A percentile compares a stretch with the other conserved stretches of the same genome.
Conservation (phyloP, 2,797 vertebrate species). For the Erpetoichthys calabaricus region DNA sequence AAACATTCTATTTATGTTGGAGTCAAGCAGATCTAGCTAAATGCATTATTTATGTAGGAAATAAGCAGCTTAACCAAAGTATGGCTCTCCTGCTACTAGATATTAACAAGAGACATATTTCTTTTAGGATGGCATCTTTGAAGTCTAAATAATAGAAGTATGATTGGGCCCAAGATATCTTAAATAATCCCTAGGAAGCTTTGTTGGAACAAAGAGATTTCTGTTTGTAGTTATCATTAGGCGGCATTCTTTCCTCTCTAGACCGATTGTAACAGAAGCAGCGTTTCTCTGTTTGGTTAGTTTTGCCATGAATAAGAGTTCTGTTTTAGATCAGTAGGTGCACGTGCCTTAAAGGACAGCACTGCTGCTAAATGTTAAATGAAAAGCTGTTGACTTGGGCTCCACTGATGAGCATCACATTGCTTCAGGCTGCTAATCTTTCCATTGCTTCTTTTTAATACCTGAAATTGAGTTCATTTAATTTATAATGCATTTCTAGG, state of each 20-base stretch:
- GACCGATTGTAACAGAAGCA: conserved; percentile 48
- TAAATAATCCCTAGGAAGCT: conserved; percentile 36
- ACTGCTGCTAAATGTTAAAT: conserved; percentile 44
- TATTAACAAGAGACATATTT: conserved; percentile 55
- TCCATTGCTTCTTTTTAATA: conserved; percentile 33
- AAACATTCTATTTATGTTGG: conserved; percentile 47
- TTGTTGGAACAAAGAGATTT: conserved; percentile 43
- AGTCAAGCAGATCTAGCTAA: conserved; percentile 52
- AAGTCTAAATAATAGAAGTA: conserved; percentile 55
- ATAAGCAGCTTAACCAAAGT: conserved; percentile 56
- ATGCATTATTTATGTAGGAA: conserved; percentile 59
- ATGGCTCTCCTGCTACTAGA: conserved; percentile 34
- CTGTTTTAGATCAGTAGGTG: conserved; percentile 53
- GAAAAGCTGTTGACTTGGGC: conserved; percentile 32
- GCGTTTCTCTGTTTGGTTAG: conserved; percentile 29
- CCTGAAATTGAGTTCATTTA: conserved; percentile 44
- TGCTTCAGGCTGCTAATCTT: conserved; percentile 23
- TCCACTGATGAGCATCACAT: conserved; percentile 29
- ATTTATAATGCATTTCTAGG: conserved; percentile 58
- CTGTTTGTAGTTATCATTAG: conserved; percentile 54
- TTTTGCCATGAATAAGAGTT: conserved; percentile 40
- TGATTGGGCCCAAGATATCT: conserved; percentile 47
- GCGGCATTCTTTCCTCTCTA: conserved; percentile 34
- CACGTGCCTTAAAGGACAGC: conserved; percentile 36
- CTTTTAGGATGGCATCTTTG: conserved; percentile 44